Evolutionary conservation across 2,113 vertebrate genomes (phyloP).

Genomic region (Aleadryas rufinucha): DNA sequence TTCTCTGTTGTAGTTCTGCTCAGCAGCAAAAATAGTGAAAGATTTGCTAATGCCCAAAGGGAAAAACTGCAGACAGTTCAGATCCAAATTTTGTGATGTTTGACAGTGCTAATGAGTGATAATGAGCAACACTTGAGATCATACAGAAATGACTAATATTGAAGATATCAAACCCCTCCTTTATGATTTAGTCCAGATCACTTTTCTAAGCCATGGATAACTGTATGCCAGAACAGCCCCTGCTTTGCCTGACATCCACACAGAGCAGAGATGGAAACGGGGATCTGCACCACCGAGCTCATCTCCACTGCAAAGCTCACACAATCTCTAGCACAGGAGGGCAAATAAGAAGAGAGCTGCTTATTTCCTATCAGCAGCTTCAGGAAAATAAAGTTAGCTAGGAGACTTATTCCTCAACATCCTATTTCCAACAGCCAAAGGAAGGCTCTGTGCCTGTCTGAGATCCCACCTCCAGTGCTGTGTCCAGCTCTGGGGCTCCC

Average conservation of each 20-base stretch:
- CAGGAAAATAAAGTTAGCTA: background rate
- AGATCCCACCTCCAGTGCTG: background rate
- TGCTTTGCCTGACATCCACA: background rate
- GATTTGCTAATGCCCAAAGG: background rate
- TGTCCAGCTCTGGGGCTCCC: background rate
- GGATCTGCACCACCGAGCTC: background rate
- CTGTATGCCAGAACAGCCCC: background rate
- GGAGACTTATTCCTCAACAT: background rate
- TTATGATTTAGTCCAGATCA: background rate
- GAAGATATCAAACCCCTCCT: background rate
- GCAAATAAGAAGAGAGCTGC: background rate
- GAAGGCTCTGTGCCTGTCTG: background rate
- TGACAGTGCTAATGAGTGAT: conserved; percentile 7
- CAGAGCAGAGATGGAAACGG: background rate
- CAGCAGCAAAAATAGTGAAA: background rate
- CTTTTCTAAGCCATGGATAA: background rate
- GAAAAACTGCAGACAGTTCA: background rate
- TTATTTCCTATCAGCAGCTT: background rate
- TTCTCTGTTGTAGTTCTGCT: background rate
- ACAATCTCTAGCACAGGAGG: background rate
- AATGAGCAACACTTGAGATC: conserved; percentile 5
- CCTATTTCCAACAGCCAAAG: background rate
- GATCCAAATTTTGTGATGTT: background rate
- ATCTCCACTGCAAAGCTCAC: background rate
- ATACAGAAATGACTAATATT: background rate